Conservation (phyloP, 2,888 invertebrate species). For the Trileptium ribeirensis region DNA sequence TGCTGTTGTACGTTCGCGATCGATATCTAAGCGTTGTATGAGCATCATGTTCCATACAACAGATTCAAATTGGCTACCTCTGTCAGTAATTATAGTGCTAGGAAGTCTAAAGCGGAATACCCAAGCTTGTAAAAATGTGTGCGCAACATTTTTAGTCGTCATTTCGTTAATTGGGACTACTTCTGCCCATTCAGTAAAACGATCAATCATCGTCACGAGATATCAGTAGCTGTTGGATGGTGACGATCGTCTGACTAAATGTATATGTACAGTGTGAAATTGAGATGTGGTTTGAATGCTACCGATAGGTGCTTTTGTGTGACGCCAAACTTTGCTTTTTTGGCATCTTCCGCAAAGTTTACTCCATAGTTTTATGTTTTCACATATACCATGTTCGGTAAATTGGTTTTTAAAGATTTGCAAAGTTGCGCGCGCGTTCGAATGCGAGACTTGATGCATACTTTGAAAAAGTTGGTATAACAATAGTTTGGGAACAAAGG, state of each 20-base stretch:
- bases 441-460: too few relatives aligned
- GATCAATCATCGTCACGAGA: too few relatives aligned
- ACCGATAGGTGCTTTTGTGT: neutral
- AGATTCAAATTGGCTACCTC: neutral
- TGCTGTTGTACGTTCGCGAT: neutral
- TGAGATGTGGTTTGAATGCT: neutral
- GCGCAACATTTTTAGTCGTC: neutral
- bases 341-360: too few relatives aligned
- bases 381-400: too few relatives aligned
- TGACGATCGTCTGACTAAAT: neutral
- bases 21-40: neutral
- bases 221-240: neutral
- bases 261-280: neutral
- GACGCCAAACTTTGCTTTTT: too few relatives aligned
- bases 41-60: neutral
- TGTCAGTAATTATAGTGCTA: neutral
- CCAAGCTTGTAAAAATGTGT: neutral
- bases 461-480: too few relatives aligned
- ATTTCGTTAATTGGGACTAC: neutral
- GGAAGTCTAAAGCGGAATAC: neutral
- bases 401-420: too few relatives aligned
- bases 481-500: too few relatives aligned
- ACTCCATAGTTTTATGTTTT: too few relatives aligned
- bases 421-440: too few relatives aligned
- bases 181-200: too few relatives aligned